A percentile compares a stretch with the other conserved stretches of the same genome.
Evolutionary conservation across 2,888 invertebrate genomes (phyloP).

Genomic region (Heliconius ethilla): DNA sequence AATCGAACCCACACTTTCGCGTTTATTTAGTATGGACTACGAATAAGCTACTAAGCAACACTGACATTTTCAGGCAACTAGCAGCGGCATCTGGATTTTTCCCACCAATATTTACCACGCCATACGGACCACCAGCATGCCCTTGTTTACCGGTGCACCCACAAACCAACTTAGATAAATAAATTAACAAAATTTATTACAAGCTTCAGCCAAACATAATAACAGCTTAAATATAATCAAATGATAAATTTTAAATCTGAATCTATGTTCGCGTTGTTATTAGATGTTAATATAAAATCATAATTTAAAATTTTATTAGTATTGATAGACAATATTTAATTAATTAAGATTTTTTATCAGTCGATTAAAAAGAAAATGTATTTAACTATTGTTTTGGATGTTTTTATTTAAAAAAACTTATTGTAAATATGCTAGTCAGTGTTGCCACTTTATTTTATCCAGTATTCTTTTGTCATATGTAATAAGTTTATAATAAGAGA

Average conservation of each 20-base stretch:
- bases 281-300: slow-evolving; percentile 7
- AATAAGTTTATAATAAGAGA: slow-evolving; percentile 11
- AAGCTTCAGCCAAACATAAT: slow-evolving; percentile 14
- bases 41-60: not conserved
- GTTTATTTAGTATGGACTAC: no score
- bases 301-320: not conserved
- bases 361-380: not conserved
- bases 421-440: slow-evolving; percentile 48
- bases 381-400: slow-evolving; percentile 1
- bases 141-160: slow-evolving; percentile 63
- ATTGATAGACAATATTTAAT: slow-evolving; percentile 7
- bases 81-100: slow-evolving; percentile 84
- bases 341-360: not conserved
- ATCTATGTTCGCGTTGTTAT: not conserved
- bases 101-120: slow-evolving; percentile 62
- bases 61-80: slow-evolving; percentile 73
- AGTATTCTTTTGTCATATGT: slow-evolving; percentile 30
- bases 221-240: slow-evolving; percentile 6
- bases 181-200: slow-evolving; percentile 11
- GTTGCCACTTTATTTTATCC: slow-evolving; percentile 28
- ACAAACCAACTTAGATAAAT: slow-evolving; percentile 43
- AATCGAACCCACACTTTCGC: no score
- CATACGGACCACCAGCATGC: slow-evolving; percentile 67
- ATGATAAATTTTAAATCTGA: not conserved
- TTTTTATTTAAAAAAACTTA: slow-evolving; percentile 7